phyloP scores from a whole-genome alignment of 1,140 invertebrate species.

The Drosophila truncata region DNA sequence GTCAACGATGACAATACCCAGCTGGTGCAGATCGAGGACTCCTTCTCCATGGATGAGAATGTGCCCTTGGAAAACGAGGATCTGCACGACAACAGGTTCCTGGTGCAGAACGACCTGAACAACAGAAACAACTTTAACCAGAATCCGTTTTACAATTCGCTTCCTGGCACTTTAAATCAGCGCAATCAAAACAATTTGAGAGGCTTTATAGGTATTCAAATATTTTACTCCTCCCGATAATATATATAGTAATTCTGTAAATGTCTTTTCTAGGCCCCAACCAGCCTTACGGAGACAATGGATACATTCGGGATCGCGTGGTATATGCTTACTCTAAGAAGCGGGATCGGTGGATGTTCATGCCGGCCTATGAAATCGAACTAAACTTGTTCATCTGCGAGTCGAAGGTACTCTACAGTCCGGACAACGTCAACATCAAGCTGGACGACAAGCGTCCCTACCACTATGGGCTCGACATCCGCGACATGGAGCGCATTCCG shows the following conservation, averaged over 20 bases:
- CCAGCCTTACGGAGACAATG: conserved; percentile 73
- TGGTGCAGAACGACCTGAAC: conserved; percentile 69
- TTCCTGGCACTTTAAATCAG: conserved; percentile 76
- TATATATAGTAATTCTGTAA: background rate
- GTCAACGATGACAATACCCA: conserved; percentile 93
- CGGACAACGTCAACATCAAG: conserved; percentile 86
- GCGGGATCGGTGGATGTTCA: conserved; percentile 93
- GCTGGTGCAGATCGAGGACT: conserved; percentile 92
- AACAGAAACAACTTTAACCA: conserved; percentile 85
- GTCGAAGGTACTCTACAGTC: conserved; percentile 90
- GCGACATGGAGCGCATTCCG: conserved; percentile 92
- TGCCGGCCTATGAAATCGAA: conserved; percentile 91
- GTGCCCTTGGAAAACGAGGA: conserved; percentile 75
- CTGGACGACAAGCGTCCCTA: conserved; percentile 91
- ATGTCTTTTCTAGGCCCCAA: conserved; percentile 49
- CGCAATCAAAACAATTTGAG: conserved; percentile 80
- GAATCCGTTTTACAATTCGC: conserved; percentile 85
- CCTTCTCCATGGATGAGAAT: conserved; percentile 89
- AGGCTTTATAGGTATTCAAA: conserved; percentile 65
- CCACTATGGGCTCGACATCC: conserved; percentile 92
- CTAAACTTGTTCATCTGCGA: conserved; percentile 95
- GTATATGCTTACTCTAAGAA: conserved; percentile 90
- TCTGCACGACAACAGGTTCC: conserved; percentile 79
- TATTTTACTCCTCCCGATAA: too few species aligned
- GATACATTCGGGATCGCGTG: conserved; percentile 86